Base-by-base conservation (phyloP, 1,140 invertebrate species). In the Phymastichus coffea region DNA sequence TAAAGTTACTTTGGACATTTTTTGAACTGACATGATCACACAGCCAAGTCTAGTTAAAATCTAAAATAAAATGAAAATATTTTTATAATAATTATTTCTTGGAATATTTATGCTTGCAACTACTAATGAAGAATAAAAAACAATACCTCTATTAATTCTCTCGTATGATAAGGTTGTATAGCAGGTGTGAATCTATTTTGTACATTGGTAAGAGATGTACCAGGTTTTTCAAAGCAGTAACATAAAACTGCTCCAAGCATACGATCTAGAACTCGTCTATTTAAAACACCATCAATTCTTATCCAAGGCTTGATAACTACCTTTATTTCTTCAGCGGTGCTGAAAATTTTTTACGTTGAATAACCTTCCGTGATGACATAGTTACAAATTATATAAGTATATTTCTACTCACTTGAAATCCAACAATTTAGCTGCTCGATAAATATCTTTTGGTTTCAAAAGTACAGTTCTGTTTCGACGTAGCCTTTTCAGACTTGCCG, bases 201-300 rank as follows among this genome's bases (percentile, higher is more conserved):
- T 2, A 88, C 63, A 33, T 80, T 78, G 4, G 72, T 64, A 47
- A 89, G 69, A 0, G 76, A 74, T 35, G 81, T 73, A 3, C 86
- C 87, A 0, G 87, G 86, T 63, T 82, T 77, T 10, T 81, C 74
- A 61, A 89, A 79, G 53, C 87, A 84, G 54, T 86, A 83, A 4
- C 83, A 80, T 23, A 90, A 73, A 41, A 92, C 67, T 10, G 84
- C 80, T 23, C 86, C 85, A 26, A 92, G 59, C 83, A 89, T 86
- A 28, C 85, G 83, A 67, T 88, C 86, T 15, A 93, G 74, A 2
- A 88, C 82, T 37, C 84, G 75, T 22, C 84, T 79, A 74, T 93
- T 92, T 1, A 93, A 67, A 1, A 82, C 80, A 1, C 90, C 90
- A 72, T 92, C 87, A 4, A 92, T 81, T 58, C 86, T 82, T 51